Evolutionary conservation across 2,113 vertebrate species (phyloP), one percentile per base, ranked within the genome.

Genomic region (Lamprologus callipterus): DNA sequence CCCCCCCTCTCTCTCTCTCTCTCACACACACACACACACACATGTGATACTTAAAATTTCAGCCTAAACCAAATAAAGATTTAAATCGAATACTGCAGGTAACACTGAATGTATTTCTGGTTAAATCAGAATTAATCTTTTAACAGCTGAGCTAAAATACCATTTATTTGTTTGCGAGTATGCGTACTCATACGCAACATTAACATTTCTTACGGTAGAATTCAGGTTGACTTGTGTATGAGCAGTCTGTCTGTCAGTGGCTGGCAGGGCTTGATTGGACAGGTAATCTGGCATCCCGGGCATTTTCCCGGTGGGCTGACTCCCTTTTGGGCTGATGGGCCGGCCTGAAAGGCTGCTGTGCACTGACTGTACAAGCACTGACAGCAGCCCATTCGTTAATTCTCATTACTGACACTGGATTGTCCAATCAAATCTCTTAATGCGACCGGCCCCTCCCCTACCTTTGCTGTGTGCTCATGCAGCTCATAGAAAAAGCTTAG

Each of bases 51-150:
- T 78, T 2, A 86, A 49, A 28, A 23, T 51, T 23, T 49, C 17
- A 57, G 86, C 54, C 14, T 42, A 28, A 26, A 82, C 8, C 31
- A 21, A 79, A 12, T 47, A 11, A 70, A 60, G 11, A 42, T 9
- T 35, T 33, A 51, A 75, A 82, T 78, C 7, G 9, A n/a, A 65
- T 54, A 21, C 35, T 49, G 9, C 49, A 31, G 9, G 23, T 31
- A 51, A 23, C 13, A 33, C 10, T 79, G 55, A 90, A 82, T 23
- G 35, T 19, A 47, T 40, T 78, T 85, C 78, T 51, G 51, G 31
- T 65, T 51, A 55, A 82, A 84, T 26, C 16, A 31, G 82, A 42
- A 8, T 70, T 3, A 23, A 14, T 75, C 26, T 26, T 28, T 75
- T 4, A 47, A 28, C 6, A 47, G 40, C 23, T 75, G 9, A 14